Evolutionary conservation across 2,888 invertebrate genomes (phyloP), one percentile per base, ranked within the genome.

Genomic region (Tetheella fluctuosa): DNA sequence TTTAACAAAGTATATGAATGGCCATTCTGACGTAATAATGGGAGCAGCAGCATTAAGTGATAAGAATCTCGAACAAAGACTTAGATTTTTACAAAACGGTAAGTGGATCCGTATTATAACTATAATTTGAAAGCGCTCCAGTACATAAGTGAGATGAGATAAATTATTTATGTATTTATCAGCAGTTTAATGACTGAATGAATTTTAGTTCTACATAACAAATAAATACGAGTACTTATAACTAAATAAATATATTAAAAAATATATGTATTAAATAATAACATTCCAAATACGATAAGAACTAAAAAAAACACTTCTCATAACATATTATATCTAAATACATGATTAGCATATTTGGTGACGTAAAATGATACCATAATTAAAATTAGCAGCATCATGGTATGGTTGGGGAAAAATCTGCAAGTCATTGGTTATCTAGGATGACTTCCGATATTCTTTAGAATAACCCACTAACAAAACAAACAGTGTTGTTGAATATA

Each of bases 1-100:
- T 0, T 81, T 99, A 59, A 98, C 99, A 0, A 99, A 99, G 89
- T 99, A 99, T 84, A 97, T 99, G 96, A 99, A 99, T 88, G 99
- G 99, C 0, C 99, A 99, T 89, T 96, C 98, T 0, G 99, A 99
- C 91, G 97, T 98, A 23, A 95, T 99, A 7, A 99, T 99, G 99
- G 99, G 99, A 2, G 96, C 97, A 17, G 95, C 96, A 8, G 93
- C 97, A 39, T 94, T 96, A 3, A 97, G 95, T 72, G 94, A 95
- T 72, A 95, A 96, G 52, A 95, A 95, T 54, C 76, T 99, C 3
- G 95, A 95, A 65, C 90, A 95, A 13, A 94, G 94, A 80, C 88
- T 99, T 39, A 94, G 95, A 71, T 99, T 97, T 90, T 91, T 98
- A 64, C 99, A 99, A 94, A 98, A 98, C 83, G 95, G 98, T 97